These are phyloP conservation scores for Sweltsa coloradensis DNA, from an alignment of 1,140 invertebrate species.

Conservation along the genomic window DNA sequence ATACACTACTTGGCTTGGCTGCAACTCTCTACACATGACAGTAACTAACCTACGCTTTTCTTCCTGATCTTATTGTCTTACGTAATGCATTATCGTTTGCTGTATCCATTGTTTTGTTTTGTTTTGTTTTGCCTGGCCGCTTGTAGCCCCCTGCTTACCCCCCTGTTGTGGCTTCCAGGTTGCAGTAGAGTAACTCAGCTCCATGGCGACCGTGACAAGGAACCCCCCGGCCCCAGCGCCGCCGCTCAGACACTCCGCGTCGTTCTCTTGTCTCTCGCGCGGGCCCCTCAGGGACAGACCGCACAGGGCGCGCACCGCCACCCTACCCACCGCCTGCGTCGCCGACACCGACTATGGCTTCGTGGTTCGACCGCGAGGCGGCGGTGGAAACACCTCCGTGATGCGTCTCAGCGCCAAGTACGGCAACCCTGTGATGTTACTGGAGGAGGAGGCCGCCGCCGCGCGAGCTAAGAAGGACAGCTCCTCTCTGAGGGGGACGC, in stretches of 20 bases:
- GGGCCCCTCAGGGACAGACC: constrained; percentile 25
- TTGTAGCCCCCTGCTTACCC: neutral
- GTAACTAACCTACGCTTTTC: no score
- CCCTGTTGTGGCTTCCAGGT: constrained; percentile 2
- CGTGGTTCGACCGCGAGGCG: constrained; percentile 13
- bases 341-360: constrained; percentile 22
- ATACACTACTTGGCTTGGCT: no score
- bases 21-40: no score
- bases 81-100: no score
- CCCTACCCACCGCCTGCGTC: constrained; percentile 25
- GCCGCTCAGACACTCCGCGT: constrained; percentile 36
- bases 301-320: constrained; percentile 35
- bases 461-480: constrained; percentile 14
- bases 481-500: constrained; percentile 20
- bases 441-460: constrained; percentile 18
- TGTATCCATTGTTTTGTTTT: no score
- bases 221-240: constrained; percentile 17
- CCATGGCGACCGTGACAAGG: neutral
- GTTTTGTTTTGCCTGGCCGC: neutral
- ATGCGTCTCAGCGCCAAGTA: constrained; percentile 9
- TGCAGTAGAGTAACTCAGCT: neutral
- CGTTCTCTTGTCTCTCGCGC: constrained; percentile 36
- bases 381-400: neutral
- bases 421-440: constrained; percentile 12
- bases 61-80: no score